phyloP scores from a whole-genome alignment of 2,113 vertebrate genomes.

The Callipepla californica region DNA sequence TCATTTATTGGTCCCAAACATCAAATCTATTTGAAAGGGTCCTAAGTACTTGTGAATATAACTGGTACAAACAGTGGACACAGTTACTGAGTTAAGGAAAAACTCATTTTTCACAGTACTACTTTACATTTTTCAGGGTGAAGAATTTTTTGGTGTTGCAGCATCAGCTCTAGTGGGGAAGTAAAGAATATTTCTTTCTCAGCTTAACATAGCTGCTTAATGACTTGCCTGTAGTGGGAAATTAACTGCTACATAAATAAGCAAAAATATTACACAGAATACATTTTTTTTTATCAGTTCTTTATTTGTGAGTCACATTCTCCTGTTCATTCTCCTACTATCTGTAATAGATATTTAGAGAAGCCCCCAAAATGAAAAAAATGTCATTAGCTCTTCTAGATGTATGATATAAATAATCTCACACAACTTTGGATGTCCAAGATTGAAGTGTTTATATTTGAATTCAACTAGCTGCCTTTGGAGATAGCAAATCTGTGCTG shows the following conservation, averaged over 20 bases:
- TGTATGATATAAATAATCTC: not conserved
- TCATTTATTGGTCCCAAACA: not conserved
- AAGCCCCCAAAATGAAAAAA: not conserved
- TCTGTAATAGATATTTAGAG: not conserved
- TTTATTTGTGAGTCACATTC: not conserved
- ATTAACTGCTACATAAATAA: not conserved
- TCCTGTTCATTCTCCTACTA: not conserved
- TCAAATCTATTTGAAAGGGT: not conserved
- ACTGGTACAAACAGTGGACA: fast-evolving
- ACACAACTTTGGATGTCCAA: not conserved
- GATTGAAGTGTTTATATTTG: not conserved
- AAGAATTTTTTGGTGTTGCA: not conserved
- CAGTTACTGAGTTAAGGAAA: not conserved
- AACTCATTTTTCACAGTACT: not conserved
- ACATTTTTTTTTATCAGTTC: not conserved
- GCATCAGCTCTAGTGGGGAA: not conserved
- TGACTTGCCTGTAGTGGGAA: not conserved
- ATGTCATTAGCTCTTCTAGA: not conserved
- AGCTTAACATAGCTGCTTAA: not conserved
- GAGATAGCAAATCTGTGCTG: not conserved
- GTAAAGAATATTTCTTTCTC: not conserved
- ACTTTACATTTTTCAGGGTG: not conserved
- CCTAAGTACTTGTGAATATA: not conserved
- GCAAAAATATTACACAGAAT: not conserved
- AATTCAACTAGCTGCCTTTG: not conserved